phyloP scores from a whole-genome alignment of 2,888 invertebrate genomes.

The Cheilosia impressa region DNA sequence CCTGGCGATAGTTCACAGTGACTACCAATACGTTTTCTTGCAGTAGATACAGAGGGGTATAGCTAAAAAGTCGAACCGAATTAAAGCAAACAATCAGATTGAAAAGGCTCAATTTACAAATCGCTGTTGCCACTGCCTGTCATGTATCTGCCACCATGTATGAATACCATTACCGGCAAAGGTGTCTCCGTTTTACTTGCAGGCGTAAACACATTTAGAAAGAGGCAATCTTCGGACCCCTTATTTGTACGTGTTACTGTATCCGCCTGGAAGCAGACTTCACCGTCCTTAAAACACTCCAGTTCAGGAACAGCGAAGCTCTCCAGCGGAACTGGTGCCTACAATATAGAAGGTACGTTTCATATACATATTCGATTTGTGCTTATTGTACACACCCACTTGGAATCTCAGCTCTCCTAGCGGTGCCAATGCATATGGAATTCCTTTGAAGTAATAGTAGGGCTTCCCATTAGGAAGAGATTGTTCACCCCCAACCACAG shows the following conservation, averaged over 20 bases:
- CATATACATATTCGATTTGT: background rate
- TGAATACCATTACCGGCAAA: slow-evolving; percentile 82
- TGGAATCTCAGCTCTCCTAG: slow-evolving; percentile 79
- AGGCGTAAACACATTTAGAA: slow-evolving; percentile 81
- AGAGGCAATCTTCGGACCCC: slow-evolving; percentile 82
- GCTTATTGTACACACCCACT: slow-evolving; percentile 76
- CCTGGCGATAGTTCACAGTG: slow-evolving; percentile 82
- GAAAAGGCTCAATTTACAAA: slow-evolving; percentile 76
- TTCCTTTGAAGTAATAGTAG: slow-evolving; percentile 79
- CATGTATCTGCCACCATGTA: slow-evolving; percentile 82
- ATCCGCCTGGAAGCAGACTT: slow-evolving; percentile 80
- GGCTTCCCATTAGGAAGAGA: slow-evolving; percentile 81
- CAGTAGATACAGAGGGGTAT: slow-evolving; percentile 80
- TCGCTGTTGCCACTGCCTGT: slow-evolving; percentile 81
- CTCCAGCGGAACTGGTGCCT: slow-evolving; percentile 81
- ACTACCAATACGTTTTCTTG: slow-evolving; percentile 82
- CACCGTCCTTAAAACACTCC: slow-evolving; percentile 80
- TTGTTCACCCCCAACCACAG: slow-evolving; percentile 83
- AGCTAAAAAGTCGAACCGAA: slow-evolving; percentile 73
- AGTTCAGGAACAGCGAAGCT: slow-evolving; percentile 79
- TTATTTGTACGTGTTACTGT: slow-evolving; percentile 76
- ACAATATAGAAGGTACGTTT: background rate
- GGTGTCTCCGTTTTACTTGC: slow-evolving; percentile 72
- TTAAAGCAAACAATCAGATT: background rate
- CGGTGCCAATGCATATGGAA: slow-evolving; percentile 79